phyloP scores from a whole-genome alignment of 2,888 invertebrate species.

The Drosophila limbata region DNA sequence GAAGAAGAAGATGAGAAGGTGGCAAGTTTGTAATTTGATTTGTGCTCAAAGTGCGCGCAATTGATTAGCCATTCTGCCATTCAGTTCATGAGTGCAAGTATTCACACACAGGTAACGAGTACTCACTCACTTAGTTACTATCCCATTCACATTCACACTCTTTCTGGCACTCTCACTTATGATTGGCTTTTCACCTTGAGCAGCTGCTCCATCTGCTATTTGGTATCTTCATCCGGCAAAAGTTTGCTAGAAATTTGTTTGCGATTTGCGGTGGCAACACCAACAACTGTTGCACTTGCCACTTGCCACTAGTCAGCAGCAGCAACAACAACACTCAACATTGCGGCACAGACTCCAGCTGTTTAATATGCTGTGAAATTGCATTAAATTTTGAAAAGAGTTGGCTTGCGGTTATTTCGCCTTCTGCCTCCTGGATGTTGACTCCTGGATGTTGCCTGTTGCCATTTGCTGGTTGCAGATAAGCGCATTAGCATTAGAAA shows the following conservation, averaged over 20 bases:
- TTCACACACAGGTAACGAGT: conserved; percentile 24
- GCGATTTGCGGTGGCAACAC: conserved; percentile 56
- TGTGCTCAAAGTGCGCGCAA: conserved; percentile 80
- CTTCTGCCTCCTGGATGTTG: conserved; percentile 25
- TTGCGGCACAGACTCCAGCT: conserved; percentile 62
- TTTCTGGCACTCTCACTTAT: conserved; percentile 49
- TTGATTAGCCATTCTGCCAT: conserved; percentile 74
- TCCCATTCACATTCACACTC: conserved; percentile 39
- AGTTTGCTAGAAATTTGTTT: conserved; percentile 58
- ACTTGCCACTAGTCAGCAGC: conserved; percentile 4
- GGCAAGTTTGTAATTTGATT: conserved; percentile 83
- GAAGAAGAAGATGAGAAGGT: conserved; percentile 37
- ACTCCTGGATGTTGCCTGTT: conserved; percentile 34
- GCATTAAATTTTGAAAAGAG: conserved; percentile 74
- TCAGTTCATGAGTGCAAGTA: conserved; percentile 54
- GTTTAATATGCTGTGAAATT: conserved; percentile 81
- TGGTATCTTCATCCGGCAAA: conserved; percentile 42
- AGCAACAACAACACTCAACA: neutral
- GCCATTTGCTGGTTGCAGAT: conserved; percentile 56
- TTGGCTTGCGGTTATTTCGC: conserved; percentile 46
- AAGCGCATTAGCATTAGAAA: conserved; percentile 67
- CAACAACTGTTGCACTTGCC: conserved; percentile 56
- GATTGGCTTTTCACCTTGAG: conserved; percentile 54
- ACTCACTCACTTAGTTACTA: conserved; percentile 20
- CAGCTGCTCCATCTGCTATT: conserved; percentile 19